Percentiles rank a stretch among this genome's conserved stretches.
Conservation (phyloP, 1,140 invertebrate species). For the Streblospio benedicti region DNA sequence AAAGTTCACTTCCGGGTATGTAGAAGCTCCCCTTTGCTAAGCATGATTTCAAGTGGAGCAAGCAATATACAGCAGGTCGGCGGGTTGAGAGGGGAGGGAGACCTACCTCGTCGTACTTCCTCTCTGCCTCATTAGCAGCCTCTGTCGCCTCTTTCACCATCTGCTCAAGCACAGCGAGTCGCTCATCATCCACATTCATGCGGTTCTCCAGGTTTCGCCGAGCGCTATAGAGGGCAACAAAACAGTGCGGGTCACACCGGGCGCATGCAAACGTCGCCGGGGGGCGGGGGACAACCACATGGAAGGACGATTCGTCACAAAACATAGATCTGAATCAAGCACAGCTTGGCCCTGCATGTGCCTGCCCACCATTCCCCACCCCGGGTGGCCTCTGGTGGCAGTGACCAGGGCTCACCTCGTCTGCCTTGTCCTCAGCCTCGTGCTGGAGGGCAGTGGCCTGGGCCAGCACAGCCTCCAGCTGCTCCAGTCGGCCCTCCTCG, state of each 20-base stretch:
- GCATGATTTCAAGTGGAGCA: neutral
- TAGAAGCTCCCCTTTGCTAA: too few relatives aligned
- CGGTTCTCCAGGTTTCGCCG: constrained; percentile 96
- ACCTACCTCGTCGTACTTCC: constrained; percentile 96
- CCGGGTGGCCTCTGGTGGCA: neutral
- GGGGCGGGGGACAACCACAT: too few relatives aligned
- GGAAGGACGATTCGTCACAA: too few relatives aligned
- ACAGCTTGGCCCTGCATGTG: too few relatives aligned
- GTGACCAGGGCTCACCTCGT: constrained; percentile 80
- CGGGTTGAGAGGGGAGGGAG: neutral
- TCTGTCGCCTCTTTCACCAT: constrained; percentile 92
- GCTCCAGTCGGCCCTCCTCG: constrained; percentile 99
- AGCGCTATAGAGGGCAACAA: constrained; percentile 65
- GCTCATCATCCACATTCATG: constrained; percentile 97
- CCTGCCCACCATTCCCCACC: neutral
- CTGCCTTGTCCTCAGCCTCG: constrained; percentile 99
- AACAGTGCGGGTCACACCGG: neutral
- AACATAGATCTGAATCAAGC: too few relatives aligned
- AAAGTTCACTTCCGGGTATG: too few relatives aligned
- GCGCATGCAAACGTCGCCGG: neutral
- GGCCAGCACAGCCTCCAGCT: constrained; percentile 97
- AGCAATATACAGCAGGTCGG: too few relatives aligned
- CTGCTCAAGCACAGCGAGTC: constrained; percentile 85
- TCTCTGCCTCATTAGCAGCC: constrained; percentile 96
- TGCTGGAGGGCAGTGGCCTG: constrained; percentile 98